A percentile compares a stretch with the other conserved stretches of the same genome.
phyloP scores from a whole-genome alignment of 2,888 invertebrate genomes.

The Agriopis marginaria region DNA sequence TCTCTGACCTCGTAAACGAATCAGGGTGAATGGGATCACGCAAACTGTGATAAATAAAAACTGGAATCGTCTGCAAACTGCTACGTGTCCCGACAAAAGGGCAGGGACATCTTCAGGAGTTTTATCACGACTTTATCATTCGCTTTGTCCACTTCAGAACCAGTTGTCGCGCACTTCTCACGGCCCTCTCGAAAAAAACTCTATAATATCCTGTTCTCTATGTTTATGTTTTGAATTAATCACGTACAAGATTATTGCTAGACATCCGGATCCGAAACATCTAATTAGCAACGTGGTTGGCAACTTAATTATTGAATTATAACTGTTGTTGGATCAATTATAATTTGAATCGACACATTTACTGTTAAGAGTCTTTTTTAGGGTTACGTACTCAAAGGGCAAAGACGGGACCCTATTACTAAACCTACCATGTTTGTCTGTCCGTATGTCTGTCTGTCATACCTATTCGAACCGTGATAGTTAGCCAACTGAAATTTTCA shows the following conservation, averaged over 20 bases:
- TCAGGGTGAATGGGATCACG: conserved; percentile 35
- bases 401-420: no score
- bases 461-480: no score
- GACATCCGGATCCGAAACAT: conserved; percentile 46
- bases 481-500: no score
- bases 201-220: conserved; percentile 24
- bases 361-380: background rate
- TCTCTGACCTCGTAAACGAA: conserved; percentile 23
- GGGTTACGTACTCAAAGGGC: no score
- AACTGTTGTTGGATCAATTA: conserved; percentile 15
- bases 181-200: conserved; percentile 19
- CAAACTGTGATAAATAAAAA: conserved; percentile 44
- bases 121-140: conserved; percentile 49
- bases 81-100: conserved; percentile 48
- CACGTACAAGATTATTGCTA: conserved; percentile 23
- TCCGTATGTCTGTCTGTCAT: no score
- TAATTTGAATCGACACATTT: conserved; percentile 3
- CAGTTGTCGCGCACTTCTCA: conserved; percentile 28
- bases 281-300: conserved; percentile 35
- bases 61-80: conserved; percentile 43
- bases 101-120: conserved; percentile 39
- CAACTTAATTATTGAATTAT: conserved; percentile 30
- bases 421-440: no score
- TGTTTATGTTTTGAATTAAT: conserved; percentile 35
- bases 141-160: conserved; percentile 38